A percentile compares a stretch with the other conserved stretches of the same genome.
These are phyloP conservation scores for Ypsolopha sequella DNA, from an alignment of 2,888 invertebrate species.

Conservation along the genomic window DNA sequence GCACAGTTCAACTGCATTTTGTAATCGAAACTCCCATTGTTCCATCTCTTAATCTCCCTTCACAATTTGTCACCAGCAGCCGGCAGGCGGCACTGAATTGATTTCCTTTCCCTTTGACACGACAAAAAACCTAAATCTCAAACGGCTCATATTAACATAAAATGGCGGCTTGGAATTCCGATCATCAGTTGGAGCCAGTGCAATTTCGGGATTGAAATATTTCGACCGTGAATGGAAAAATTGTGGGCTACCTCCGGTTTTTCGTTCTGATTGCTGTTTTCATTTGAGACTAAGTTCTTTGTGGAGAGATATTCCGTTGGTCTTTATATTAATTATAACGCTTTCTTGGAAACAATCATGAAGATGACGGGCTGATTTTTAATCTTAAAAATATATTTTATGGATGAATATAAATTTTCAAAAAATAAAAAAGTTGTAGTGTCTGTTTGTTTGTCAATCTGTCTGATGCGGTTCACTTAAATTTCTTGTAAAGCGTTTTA, in stretches of 20 bases:
- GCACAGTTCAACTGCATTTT: too few relatives aligned
- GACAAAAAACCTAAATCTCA: conserved; percentile 13
- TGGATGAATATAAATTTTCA: too few relatives aligned
- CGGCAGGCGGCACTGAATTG: conserved; percentile 10
- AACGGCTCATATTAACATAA: conserved; percentile 17
- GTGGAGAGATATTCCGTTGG: too few relatives aligned
- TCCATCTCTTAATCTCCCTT: not conserved
- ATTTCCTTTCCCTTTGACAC: conserved; percentile 7
- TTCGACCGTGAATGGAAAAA: conserved; percentile 25
- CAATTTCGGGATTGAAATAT: conserved; percentile 23
- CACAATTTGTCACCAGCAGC: conserved; percentile 10
- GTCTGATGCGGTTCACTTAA: too few relatives aligned
- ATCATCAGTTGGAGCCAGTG: not conserved
- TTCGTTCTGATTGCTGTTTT: conserved; percentile 6
- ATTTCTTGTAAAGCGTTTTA: too few relatives aligned
- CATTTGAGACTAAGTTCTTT: not conserved
- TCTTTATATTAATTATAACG: too few relatives aligned
- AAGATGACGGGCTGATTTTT: too few relatives aligned
- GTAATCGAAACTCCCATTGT: not conserved
- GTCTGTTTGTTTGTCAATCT: too few relatives aligned
- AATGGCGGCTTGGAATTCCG: conserved; percentile 6
- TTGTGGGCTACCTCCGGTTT: conserved; percentile 14
- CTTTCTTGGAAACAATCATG: too few relatives aligned
- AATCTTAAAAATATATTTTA: too few relatives aligned
- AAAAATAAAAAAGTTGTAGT: too few relatives aligned